Conservation (phyloP, 2,888 invertebrate genomes). For the Omphaloscelis lunosa region DNA sequence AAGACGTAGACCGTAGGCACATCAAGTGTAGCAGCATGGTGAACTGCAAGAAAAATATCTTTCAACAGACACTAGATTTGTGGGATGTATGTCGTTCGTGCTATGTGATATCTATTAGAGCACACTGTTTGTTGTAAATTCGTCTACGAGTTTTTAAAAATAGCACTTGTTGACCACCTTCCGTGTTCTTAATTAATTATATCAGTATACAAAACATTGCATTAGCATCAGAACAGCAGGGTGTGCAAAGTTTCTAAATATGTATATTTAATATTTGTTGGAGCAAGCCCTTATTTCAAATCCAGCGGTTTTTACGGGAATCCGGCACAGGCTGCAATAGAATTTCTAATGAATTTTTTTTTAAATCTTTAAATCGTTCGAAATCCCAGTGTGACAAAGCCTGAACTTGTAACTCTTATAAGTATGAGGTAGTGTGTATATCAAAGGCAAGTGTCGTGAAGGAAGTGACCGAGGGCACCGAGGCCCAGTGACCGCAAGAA, state of each 20-base stretch:
- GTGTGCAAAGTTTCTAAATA: background rate
- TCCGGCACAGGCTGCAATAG: no score
- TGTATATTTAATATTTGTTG: background rate
- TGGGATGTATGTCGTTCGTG: background rate
- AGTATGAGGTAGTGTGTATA: constrained; percentile 15
- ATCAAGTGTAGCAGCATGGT: background rate
- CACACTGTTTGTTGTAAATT: background rate
- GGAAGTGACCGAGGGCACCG: constrained; percentile 79
- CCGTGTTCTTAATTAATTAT: background rate
- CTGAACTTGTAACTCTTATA: constrained; percentile 33
- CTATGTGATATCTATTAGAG: no score
- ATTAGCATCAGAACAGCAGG: background rate
- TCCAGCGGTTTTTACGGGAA: background rate
- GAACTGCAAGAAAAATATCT: background rate
- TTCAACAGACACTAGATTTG: background rate
- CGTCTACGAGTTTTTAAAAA: background rate
- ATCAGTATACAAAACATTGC: no score
- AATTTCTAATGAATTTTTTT: no score
- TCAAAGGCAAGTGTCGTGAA: constrained; percentile 75
- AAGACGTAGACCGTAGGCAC: background rate
- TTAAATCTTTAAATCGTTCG: background rate
- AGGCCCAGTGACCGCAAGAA: constrained; percentile 85
- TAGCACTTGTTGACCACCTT: background rate
- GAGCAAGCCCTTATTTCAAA: background rate
- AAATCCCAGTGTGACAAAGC: constrained; percentile 13